Percentiles rank a stretch among this genome's conserved stretches.
These are phyloP conservation scores for Babyrousa celebensis DNA, from an alignment of 2,797 vertebrate genomes.

Conservation along the genomic window DNA sequence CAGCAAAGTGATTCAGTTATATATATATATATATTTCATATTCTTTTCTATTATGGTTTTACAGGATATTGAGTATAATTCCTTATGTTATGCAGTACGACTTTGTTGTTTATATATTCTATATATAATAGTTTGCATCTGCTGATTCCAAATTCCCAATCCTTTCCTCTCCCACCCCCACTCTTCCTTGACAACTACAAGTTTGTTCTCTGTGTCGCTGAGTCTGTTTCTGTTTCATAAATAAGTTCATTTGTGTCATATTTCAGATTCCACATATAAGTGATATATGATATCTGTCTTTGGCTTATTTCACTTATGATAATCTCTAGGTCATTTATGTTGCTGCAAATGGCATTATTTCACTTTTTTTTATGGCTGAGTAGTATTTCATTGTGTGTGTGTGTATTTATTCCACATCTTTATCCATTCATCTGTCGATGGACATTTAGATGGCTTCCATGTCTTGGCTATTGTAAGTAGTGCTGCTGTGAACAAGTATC, in stretches of 20 bases:
- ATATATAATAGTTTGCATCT: too few species aligned
- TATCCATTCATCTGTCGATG: not conserved
- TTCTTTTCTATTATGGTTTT: rapidly evolving
- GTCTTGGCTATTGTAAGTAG: not conserved
- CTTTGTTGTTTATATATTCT: too few species aligned
- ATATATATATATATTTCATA: not conserved
- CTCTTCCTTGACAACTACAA: too few species aligned
- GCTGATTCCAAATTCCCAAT: too few species aligned
- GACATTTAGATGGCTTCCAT: too few species aligned
- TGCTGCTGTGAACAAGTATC: not conserved
- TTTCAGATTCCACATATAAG: not conserved
- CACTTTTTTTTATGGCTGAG: not conserved
- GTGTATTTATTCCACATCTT: not conserved
- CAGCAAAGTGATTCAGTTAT: not conserved
- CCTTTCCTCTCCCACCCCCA: too few species aligned
- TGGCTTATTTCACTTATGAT: not conserved
- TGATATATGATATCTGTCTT: not conserved
- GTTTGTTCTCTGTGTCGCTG: too few species aligned
- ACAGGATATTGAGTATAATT: not conserved
- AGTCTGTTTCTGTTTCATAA: too few species aligned
- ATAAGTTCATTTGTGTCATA: too few species aligned
- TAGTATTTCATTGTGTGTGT: too few species aligned
- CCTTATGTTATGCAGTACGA: too few species aligned
- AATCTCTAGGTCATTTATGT: not conserved
- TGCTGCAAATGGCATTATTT: not conserved